Evolutionary conservation across 1,140 invertebrate species (phyloP), one percentile per base, ranked within the genome.

Genomic region (Hypothenemus hampei): DNA sequence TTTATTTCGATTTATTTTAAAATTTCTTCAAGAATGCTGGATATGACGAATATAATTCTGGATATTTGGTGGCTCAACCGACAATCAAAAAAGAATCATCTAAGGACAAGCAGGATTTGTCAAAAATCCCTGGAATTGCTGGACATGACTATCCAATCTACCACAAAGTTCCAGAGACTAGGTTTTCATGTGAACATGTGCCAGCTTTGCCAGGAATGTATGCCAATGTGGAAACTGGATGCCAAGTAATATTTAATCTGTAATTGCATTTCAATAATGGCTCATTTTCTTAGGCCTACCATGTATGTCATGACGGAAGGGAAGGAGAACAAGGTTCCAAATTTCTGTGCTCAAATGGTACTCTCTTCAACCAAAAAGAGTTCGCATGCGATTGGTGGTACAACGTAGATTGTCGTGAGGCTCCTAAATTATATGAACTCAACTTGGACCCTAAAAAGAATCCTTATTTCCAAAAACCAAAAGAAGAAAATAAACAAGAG

Each of bases 341-440:
- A 0, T 93, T 93, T 69, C 79, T 93, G 0, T 93, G 91, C 69
- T 84, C 89, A 3, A 91, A 93, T 65, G 90, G 90, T 0, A 93
- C 91, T 0, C 75, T 93, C 37, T 94, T 93, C 68, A 90, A 90
- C 67, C 91, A 93, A 66, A 77, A 83, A 33, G 86, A 89, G 65
- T 91, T 93, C 60, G 80, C 87, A 19, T 93, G 91, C 62, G 91
- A 93, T 67, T 93, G 90, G 89, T 93, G 89, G 90, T 92, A 91
- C 73, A 93, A 93, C 66, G 90, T 92, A 0, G 84, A 92, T 65
- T 93, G 83, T 60, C 77, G 76, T 6, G 78, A 84, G 62, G 86
- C 86, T 18, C 74, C 76, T 3, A 69, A 73, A 39, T 72, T 80
- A 43, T 86, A 86, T 69, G 80, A 75, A 44, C 71, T 89, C 37